phyloP scores from a whole-genome alignment of 1,140 invertebrate species.

The Oscheius sp. region DNA sequence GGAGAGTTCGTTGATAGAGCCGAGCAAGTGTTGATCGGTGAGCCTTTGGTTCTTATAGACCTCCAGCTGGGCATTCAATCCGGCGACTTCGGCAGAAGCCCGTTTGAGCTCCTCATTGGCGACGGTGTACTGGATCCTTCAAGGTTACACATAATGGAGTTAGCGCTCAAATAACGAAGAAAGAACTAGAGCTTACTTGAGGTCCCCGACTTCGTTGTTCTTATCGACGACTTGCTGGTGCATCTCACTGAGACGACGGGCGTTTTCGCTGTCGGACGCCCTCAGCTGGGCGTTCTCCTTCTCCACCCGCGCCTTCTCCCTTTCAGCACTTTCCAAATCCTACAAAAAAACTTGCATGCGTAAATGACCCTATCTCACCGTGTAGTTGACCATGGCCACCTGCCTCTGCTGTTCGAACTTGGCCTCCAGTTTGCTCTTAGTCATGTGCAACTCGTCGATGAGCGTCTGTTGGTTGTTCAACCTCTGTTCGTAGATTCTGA shows the following conservation, averaged over 20 bases:
- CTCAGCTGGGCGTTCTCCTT: neutral
- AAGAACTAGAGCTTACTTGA: neutral
- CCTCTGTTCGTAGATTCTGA: neutral
- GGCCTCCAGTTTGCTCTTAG: neutral
- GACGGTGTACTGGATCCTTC: neutral
- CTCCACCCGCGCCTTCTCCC: neutral
- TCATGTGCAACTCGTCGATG: neutral
- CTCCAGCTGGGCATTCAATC: neutral
- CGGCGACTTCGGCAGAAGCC: neutral
- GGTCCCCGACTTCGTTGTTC: neutral
- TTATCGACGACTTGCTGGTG: neutral
- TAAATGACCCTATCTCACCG: no score
- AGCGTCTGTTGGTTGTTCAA: neutral
- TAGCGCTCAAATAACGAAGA: neutral
- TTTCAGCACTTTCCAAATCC: neutral
- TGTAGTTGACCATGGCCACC: neutral
- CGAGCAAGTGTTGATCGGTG: neutral
- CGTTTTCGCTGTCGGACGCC: neutral
- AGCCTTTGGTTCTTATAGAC: neutral
- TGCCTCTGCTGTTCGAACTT: slow-evolving; percentile 1
- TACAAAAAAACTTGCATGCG: no score
- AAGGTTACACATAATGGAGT: neutral
- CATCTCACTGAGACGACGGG: neutral
- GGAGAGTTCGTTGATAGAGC: slow-evolving; percentile 10
- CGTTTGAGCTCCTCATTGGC: neutral